phyloP scores from a whole-genome alignment of 2,797 vertebrate genomes.

The Pseudomugil tenellus region DNA sequence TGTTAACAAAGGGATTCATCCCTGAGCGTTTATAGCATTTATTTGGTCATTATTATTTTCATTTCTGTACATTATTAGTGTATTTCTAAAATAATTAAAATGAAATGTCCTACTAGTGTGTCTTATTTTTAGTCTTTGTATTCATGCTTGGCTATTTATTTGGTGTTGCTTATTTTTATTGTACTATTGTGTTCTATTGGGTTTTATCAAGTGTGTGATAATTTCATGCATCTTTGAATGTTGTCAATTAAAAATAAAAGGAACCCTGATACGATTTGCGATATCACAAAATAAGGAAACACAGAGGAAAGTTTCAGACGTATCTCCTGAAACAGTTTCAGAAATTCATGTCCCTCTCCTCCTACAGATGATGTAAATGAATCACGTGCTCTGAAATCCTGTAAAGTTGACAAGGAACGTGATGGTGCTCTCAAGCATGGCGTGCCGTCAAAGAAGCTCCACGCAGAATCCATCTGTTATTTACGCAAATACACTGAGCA shows the following conservation, averaged over 20 bases:
- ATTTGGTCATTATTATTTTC: neutral
- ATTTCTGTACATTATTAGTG: neutral
- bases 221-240: neutral
- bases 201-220: neutral
- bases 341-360: conserved; percentile 20
- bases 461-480: conserved; percentile 40
- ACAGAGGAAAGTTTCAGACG: conserved; percentile 19
- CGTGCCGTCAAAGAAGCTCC: conserved; percentile 25
- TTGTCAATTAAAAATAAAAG: neutral
- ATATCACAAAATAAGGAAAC: neutral
- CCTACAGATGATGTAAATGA: conserved; percentile 31
- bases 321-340: conserved; percentile 22
- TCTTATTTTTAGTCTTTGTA: too few relatives aligned
- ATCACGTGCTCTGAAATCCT: conserved; percentile 49
- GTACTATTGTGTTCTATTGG: neutral
- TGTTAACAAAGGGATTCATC: conserved; percentile 46
- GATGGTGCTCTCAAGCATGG: conserved; percentile 30
- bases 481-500: conserved; percentile 30
- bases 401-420: conserved; percentile 38
- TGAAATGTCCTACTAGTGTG: too few relatives aligned
- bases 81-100: neutral
- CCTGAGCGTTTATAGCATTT: conserved; percentile 46
- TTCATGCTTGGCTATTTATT: neutral
- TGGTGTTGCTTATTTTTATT: neutral
- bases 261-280: neutral